Base-by-base conservation (phyloP, 1,140 invertebrate genomes). In the Drosophila bipectinata region DNA sequence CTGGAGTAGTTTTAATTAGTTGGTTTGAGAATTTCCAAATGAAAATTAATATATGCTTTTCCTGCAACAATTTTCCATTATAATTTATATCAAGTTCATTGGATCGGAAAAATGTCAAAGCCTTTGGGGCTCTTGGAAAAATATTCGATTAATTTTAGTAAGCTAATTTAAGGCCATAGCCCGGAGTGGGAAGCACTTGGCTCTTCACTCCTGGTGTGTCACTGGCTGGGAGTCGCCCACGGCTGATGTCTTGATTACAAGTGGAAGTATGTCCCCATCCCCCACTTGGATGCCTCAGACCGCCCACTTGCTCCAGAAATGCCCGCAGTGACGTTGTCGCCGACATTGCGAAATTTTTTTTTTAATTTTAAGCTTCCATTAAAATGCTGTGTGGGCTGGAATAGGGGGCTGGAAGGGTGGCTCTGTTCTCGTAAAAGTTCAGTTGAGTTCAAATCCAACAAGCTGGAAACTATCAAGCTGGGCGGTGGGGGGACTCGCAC, bases 361-460 rank as follows among this genome's bases (percentile, higher is more conserved):
- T 66, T 76, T 6, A 77, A 73, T 83, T 83, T 84, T 87, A 73
- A 87, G 73, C 78, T 71, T 81, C 63, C 68, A 81, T 82, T 85
- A 71, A 59, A 69, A 72, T 41, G 15, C 26, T 34, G 28, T 18
- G 41, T 58, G 48, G 53, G 61, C 56, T 37, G 62, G 39, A 15
- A 14, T 44, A 18, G 54, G 47, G 51, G 52, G 47, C 44, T 34
- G 58, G 53, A 37, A 28, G 37, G 56, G 44, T 72, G 57, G 68
- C 58, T 69, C 54, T 71, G 67, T 71, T 71, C 67, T 71, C 67
- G 72, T 75, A 81, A 77, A 85, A 88, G 82, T 87, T 87, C 83
- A 88, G 74, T 82, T 87, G 69, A 82, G 82, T 85, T 85, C 82
- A 87, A 85, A 85, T 79, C 78, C 75, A 85, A 85, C 82, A 85